phyloP scores from a whole-genome alignment of 2,888 invertebrate genomes.

The Microchrysa polita region DNA sequence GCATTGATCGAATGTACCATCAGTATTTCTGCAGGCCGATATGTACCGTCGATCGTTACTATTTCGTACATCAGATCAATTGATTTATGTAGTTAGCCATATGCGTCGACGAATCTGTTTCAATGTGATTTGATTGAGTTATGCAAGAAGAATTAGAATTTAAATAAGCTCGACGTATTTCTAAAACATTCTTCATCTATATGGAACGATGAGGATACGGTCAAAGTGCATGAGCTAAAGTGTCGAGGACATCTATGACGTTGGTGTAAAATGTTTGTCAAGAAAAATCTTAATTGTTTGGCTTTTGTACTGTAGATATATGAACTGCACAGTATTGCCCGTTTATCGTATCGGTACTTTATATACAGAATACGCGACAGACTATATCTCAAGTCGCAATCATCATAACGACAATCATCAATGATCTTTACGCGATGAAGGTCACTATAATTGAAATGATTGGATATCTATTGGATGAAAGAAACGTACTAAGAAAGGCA shows the following conservation, averaged over 20 bases:
- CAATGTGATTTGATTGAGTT: slow-evolving; percentile 40
- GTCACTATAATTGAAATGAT: slow-evolving; percentile 40
- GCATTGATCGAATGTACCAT: too few species aligned
- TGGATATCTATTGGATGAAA: slow-evolving; percentile 30
- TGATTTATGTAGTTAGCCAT: too few species aligned
- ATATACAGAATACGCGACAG: background rate
- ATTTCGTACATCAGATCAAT: too few species aligned
- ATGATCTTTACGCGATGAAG: slow-evolving; percentile 40
- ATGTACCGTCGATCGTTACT: too few species aligned
- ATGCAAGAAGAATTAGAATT: slow-evolving; percentile 45
- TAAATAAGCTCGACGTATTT: background rate
- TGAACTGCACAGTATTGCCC: background rate
- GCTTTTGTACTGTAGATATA: background rate
- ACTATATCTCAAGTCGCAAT: too few species aligned
- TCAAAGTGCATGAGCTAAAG: slow-evolving; percentile 36
- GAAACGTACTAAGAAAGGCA: background rate
- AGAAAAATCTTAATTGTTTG: slow-evolving; percentile 20
- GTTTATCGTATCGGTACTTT: too few species aligned
- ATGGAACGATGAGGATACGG: slow-evolving; percentile 7
- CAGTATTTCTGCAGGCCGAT: too few species aligned
- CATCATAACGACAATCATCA: slow-evolving; percentile 21
- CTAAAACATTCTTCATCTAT: background rate
- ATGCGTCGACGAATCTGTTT: slow-evolving; percentile 21
- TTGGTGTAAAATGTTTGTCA: background rate
- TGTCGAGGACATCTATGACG: slow-evolving; percentile 44